These are phyloP conservation scores for Cinclus mexicanus DNA, from an alignment of 2,113 vertebrate species.

Conservation along the genomic window DNA sequence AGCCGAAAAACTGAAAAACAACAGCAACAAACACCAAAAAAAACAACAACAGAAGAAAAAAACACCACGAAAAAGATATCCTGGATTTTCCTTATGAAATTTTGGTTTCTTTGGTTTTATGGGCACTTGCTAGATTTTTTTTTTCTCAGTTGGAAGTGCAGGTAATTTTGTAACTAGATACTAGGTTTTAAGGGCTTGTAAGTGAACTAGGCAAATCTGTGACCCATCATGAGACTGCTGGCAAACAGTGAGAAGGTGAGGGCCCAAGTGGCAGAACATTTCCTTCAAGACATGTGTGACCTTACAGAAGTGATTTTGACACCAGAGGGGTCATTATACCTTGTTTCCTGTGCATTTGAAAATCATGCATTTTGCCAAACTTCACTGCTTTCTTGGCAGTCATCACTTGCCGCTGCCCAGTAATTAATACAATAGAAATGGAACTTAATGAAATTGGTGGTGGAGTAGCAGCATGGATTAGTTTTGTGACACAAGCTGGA, in stretches of 20 bases:
- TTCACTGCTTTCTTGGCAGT: neutral
- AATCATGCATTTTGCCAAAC: neutral
- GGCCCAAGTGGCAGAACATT: neutral
- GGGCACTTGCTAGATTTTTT: accelerated
- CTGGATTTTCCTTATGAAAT: neutral
- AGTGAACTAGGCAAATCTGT: neutral
- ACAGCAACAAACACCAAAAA: too few species aligned
- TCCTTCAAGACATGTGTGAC: neutral
- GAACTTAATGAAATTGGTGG: neutral
- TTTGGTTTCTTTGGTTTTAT: neutral
- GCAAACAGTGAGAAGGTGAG: neutral
- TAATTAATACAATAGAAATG: neutral
- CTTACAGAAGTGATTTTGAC: neutral
- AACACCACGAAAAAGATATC: neutral
- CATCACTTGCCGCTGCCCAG: neutral
- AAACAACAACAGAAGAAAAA: too few species aligned
- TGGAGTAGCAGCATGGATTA: neutral
- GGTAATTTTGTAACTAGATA: neutral
- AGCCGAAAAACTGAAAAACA: too few species aligned
- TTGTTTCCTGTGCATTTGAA: neutral
- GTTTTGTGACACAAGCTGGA: neutral
- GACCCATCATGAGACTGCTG: neutral
- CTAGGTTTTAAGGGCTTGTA: neutral
- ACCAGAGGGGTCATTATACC: neutral
- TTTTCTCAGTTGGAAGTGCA: neutral